phyloP scores from a whole-genome alignment of 2,113 vertebrate species.

The Dasyurus viverrinus region DNA sequence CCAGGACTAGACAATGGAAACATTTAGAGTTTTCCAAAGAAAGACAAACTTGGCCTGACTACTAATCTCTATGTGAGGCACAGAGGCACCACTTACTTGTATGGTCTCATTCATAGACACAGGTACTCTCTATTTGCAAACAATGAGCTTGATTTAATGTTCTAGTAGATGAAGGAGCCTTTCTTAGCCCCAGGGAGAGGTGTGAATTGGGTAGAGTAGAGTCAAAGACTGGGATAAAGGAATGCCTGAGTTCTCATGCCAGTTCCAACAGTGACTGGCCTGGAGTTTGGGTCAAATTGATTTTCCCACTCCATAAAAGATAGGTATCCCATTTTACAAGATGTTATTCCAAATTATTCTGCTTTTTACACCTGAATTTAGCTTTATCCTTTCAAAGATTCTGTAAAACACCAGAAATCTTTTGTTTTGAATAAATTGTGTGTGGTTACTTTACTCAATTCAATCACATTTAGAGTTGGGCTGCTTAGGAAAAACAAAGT shows the following conservation, averaged over 20 bases:
- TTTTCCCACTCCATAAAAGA: background rate
- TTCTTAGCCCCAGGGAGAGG: background rate
- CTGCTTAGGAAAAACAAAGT: background rate
- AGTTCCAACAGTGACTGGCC: background rate
- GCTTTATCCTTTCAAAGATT: background rate
- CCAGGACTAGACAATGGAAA: conserved; percentile 70
- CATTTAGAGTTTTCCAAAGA: conserved; percentile 69
- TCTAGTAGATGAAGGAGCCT: background rate
- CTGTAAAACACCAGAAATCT: background rate
- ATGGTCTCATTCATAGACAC: background rate
- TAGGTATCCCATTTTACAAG: background rate
- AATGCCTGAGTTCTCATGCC: background rate
- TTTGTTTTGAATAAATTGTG: background rate
- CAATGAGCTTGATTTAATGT: background rate
- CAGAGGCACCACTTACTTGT: background rate
- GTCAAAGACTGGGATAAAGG: background rate
- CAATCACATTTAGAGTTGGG: background rate
- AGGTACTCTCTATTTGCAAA: background rate
- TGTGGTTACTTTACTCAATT: background rate
- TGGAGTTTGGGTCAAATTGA: background rate
- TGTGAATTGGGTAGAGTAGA: background rate
- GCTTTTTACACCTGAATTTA: background rate
- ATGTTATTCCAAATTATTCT: background rate
- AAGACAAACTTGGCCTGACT: conserved; percentile 49
- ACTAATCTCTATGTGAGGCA: background rate